A percentile compares a stretch with the other conserved stretches of the same genome.
These are phyloP conservation scores for Lepidotrigona ventralis DNA, from an alignment of 1,140 invertebrate species.

Conservation along the genomic window DNA sequence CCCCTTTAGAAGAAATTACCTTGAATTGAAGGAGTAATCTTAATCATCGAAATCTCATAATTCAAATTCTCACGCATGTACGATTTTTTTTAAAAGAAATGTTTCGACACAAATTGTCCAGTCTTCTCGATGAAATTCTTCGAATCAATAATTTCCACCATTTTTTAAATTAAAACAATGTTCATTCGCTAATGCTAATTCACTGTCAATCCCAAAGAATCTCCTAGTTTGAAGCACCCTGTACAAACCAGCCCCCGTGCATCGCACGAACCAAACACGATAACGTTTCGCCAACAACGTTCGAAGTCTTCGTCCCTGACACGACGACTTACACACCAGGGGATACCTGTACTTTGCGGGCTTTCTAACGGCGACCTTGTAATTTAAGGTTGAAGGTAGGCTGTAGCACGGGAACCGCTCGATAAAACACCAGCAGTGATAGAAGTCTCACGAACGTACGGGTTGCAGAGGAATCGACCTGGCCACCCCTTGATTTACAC, in stretches of 20 bases:
- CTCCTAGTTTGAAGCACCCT: background rate
- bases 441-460: constrained; percentile 19
- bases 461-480: background rate
- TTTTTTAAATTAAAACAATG: no score
- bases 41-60: background rate
- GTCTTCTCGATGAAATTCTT: background rate
- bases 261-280: background rate
- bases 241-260: background rate
- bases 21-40: no score
- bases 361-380: constrained; percentile 23
- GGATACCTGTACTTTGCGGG: background rate
- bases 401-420: constrained; percentile 21
- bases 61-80: background rate
- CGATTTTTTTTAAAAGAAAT: no score
- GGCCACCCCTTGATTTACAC: constrained; percentile 13
- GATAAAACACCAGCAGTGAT: constrained; percentile 42
- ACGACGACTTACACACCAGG: constrained; percentile 14
- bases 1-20: background rate
- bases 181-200: background rate
- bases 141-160: background rate
- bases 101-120: background rate
- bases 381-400: constrained; percentile 44
- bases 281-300: background rate
- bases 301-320: background rate
- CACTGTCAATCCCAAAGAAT: background rate